Evolutionary conservation across 2,797 vertebrate genomes (phyloP).

Genomic region (Furcifer pardalis): DNA sequence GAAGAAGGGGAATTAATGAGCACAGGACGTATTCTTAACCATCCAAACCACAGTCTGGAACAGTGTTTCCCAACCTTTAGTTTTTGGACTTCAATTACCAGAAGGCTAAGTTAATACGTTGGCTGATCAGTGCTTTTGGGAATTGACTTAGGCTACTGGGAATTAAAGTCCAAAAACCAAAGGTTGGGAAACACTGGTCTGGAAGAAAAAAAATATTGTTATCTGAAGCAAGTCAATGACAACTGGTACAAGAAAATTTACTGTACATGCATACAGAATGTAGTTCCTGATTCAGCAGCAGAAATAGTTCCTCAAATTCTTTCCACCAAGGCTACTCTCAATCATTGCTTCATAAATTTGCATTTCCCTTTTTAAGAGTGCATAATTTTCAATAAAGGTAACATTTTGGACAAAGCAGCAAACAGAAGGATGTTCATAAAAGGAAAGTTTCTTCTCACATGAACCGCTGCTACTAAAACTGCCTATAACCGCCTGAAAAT

Average conservation of each 20-base stretch:
- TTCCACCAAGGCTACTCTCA: neutral
- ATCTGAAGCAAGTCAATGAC: neutral
- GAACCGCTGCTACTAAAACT: too few species aligned
- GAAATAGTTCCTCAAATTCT: conserved; percentile 5
- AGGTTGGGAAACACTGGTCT: too few species aligned
- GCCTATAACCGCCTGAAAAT: too few species aligned
- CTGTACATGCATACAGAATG: neutral
- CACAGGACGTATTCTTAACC: neutral
- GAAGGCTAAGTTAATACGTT: too few species aligned
- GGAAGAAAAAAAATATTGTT: too few species aligned
- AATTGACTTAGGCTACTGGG: too few species aligned
- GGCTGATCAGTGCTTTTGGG: too few species aligned
- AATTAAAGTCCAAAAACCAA: too few species aligned
- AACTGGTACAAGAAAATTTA: neutral
- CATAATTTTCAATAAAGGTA: neutral
- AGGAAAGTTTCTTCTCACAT: neutral
- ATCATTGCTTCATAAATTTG: conserved; percentile 10
- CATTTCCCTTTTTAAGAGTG: neutral
- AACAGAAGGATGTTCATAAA: neutral
- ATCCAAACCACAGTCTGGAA: neutral
- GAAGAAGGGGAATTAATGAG: neutral
- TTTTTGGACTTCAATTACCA: too few species aligned
- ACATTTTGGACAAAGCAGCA: neutral
- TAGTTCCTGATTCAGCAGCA: neutral
- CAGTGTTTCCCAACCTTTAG: too few species aligned